Conservation (phyloP, 2,888 invertebrate genomes). For the Coleophora deauratella region DNA sequence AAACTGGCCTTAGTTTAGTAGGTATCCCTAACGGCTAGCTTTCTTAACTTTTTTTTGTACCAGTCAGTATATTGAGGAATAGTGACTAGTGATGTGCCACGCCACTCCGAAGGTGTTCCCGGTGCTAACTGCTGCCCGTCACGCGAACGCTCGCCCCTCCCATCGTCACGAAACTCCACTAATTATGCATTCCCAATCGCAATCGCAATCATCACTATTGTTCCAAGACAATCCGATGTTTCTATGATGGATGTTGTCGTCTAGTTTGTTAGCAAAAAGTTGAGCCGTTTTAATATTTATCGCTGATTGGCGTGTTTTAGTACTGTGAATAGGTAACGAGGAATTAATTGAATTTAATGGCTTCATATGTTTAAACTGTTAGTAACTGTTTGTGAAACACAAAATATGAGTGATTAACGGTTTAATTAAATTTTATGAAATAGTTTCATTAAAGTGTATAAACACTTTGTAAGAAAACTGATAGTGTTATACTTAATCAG, state of each 20-base stretch:
- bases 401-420: no score
- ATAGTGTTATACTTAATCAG: no score
- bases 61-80: slow-evolving; percentile 41
- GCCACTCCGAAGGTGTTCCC: slow-evolving; percentile 52
- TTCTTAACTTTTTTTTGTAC: slow-evolving; percentile 11
- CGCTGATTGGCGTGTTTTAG: no score
- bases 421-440: no score
- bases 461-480: no score
- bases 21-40: neutral
- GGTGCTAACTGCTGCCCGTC: slow-evolving; percentile 53
- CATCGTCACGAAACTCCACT: slow-evolving; percentile 46
- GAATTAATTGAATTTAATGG: no score
- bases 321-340: no score
- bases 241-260: neutral
- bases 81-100: slow-evolving; percentile 49
- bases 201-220: slow-evolving; percentile 5
- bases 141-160: slow-evolving; percentile 65
- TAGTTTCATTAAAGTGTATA: no score
- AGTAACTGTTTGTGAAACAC: no score
- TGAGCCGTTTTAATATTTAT: neutral
- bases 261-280: neutral
- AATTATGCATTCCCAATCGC: slow-evolving; percentile 6
- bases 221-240: neutral
- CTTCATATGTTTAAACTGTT: no score
- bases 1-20: no score